A percentile compares a stretch with the other conserved stretches of the same genome.
These are phyloP conservation scores for Hipparchia sbordonii DNA, from an alignment of 2,888 invertebrate species.

Conservation along the genomic window DNA sequence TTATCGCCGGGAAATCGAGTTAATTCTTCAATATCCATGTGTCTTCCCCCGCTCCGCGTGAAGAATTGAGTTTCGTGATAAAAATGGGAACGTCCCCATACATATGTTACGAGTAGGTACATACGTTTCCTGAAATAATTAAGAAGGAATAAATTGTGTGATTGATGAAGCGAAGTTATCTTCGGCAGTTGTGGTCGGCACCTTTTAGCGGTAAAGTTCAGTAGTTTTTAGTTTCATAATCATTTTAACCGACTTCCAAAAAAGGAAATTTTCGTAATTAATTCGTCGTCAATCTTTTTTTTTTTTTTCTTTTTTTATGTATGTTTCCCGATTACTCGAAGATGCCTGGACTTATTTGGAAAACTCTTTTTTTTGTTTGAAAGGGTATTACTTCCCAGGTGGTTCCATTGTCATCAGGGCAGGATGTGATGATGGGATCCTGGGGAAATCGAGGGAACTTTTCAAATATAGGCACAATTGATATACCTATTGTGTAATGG, in stretches of 20 bases:
- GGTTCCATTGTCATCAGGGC: no score
- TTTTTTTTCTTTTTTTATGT: no score
- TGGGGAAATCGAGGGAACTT: no score
- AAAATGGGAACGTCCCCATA: slow-evolving; percentile 57
- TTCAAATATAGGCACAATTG: no score
- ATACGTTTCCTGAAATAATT: slow-evolving; percentile 18
- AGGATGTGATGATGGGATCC: no score
- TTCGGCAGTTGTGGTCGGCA: neutral
- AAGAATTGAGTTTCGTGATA: slow-evolving; percentile 55
- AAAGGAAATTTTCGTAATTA: no score
- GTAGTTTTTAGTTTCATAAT: neutral
- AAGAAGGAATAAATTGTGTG: slow-evolving; percentile 23
- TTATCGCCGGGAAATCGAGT: slow-evolving; percentile 49
- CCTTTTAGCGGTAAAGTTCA: neutral
- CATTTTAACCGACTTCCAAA: neutral
- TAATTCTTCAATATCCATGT: slow-evolving; percentile 52
- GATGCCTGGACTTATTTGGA: no score
- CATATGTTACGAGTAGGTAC: slow-evolving; percentile 43
- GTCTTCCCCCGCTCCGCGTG: slow-evolving; percentile 46
- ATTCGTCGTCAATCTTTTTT: no score
- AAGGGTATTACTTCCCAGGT: no score
- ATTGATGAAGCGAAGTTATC: neutral
- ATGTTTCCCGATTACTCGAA: no score
- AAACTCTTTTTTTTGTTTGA: no score
- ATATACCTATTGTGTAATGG: no score